Evolutionary conservation across 2,113 vertebrate species (phyloP), one percentile per base, ranked within the genome.

Genomic region (Gadus macrocephalus): DNA sequence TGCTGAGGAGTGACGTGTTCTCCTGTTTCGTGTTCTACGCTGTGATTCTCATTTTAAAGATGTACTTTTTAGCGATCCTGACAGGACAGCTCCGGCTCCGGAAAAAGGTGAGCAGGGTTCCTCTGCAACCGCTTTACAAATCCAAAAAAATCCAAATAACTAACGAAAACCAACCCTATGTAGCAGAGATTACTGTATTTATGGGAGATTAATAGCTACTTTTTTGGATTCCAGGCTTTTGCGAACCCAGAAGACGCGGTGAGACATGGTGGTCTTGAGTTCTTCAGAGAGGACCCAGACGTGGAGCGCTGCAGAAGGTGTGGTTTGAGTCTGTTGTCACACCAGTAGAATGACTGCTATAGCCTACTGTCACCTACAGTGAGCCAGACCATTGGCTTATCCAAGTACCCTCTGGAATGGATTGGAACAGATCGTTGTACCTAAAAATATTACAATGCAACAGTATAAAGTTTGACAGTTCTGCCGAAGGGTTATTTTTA

Each of bases 201-300:
- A 49, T 49, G 42, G 12, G 42, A 49, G 42, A 49, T 12, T 49
- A 49, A 49, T 14, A 9, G 14, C 14, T 17, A 16, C 14, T 17
- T 17, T 58, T 64, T 62, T 42, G 56, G 27, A 1, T n/a, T 0
- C 53, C 69, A 99, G 97, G 96, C 94, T 0, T 99, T 99, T 66
- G 93, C 95, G 1, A 99, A 99, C 78, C 94, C 94, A 0, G 97
- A 98, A 83, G 96, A 99, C 0, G 94, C 96, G 0, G 60, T 93
- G 72, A 91, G 94, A 71, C 96, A 95, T 0, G 97, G 97, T 61
- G 96, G 97, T 4, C 0, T 89, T 9, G 92, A 95, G 81, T 96
- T 74, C 64, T 82, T 83, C 82, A 89, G 95, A 0, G 78, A 86
- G 1, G 95, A 99, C 77, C 92, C 93, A 0, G 84, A 93, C 0